Conservation (phyloP, 1,140 invertebrate genomes). For the Tigriopus japonicus region DNA sequence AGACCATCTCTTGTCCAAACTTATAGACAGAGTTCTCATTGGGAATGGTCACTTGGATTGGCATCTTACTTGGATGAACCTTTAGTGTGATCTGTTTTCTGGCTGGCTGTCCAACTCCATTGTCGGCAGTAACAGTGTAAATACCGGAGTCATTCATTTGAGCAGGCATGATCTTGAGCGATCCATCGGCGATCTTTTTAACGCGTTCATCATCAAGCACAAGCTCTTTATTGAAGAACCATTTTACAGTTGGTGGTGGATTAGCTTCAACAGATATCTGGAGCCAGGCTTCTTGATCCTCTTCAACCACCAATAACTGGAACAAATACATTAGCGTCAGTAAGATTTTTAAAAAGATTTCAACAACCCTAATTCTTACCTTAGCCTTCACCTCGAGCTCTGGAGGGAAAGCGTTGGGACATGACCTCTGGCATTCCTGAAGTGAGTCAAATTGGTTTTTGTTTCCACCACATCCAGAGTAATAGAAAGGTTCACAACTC, state of each 20-base stretch:
- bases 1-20: not conserved
- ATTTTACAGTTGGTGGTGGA: not conserved
- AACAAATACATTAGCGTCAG: not conserved
- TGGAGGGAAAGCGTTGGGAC: conserved; percentile 20
- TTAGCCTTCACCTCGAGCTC: conserved; percentile 2
- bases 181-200: not conserved
- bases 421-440: conserved; percentile 48
- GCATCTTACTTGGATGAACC: conserved; percentile 4
- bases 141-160: not conserved
- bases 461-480: conserved; percentile 36
- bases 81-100: conserved; percentile 7
- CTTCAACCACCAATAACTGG: not conserved
- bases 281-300: not conserved
- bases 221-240: not conserved
- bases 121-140: conserved; percentile 3
- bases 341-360: no score
- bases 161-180: not conserved
- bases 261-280: not conserved
- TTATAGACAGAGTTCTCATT: not conserved
- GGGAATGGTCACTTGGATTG: not conserved
- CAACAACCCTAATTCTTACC: not conserved
- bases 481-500: conserved; percentile 33
- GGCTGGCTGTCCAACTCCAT: conserved; percentile 4
- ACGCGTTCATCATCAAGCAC: not conserved
- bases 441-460: conserved; percentile 41